A percentile compares a stretch with the other conserved stretches of the same genome.
phyloP scores from a whole-genome alignment of 1,140 invertebrate species.

The Drosophila nebulosa region DNA sequence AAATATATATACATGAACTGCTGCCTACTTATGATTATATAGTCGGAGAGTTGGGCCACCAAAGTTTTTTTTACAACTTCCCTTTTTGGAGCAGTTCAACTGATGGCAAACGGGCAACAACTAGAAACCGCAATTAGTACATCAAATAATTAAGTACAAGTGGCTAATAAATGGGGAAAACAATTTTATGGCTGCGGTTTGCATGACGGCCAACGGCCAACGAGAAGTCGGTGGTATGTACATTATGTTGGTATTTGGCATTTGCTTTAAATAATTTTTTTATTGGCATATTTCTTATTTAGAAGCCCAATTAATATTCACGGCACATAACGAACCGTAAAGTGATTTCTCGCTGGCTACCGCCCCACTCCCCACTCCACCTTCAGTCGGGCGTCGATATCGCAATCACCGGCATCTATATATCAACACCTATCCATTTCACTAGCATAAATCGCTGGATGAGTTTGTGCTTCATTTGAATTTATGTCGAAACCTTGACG shows the following conservation, averaged over 20 bases:
- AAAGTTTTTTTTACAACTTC: conserved; percentile 44
- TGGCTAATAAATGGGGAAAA: conserved; percentile 28
- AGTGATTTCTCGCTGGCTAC: conserved; percentile 32
- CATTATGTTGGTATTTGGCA: conserved; percentile 23
- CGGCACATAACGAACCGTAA: conserved; percentile 38
- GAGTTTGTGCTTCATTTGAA: conserved; percentile 11
- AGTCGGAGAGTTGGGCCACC: neutral
- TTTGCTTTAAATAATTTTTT: conserved; percentile 45
- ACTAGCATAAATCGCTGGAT: conserved; percentile 20
- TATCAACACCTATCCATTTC: conserved; percentile 60
- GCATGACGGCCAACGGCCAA: too few relatives aligned
- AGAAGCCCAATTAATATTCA: conserved; percentile 71
- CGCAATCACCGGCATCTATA: conserved; percentile 54
- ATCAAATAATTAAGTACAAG: conserved; percentile 68
- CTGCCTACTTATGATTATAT: neutral
- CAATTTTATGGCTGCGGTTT: conserved; percentile 16
- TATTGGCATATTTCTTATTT: conserved; percentile 64
- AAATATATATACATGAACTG: conserved; percentile 2
- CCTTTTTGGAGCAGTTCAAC: conserved; percentile 50
- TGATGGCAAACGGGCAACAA: conserved; percentile 29
- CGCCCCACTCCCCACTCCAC: neutral
- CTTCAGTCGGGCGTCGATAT: conserved; percentile 28
- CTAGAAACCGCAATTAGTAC: conserved; percentile 69
- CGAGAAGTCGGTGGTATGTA: conserved; percentile 13
- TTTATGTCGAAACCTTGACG: conserved; percentile 65